Evolutionary conservation across 1,140 invertebrate species (phyloP), one percentile per base, ranked within the genome.

Genomic region (Trichonephila clavata): DNA sequence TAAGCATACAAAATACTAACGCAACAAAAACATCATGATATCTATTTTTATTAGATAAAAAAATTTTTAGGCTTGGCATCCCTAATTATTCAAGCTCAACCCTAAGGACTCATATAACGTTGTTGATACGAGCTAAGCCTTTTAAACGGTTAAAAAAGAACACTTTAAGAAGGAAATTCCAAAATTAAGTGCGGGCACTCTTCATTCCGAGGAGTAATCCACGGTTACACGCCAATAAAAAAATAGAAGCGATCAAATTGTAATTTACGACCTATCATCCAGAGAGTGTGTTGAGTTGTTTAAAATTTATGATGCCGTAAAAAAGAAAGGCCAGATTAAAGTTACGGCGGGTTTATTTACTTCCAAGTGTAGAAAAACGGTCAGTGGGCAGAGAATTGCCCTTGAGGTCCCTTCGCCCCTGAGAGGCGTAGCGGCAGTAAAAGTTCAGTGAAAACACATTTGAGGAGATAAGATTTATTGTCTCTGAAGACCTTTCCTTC

Each of bases 311-410:
- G 57, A 59, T 20, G 43, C 57, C 18, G 21, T 84, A 84, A 84
- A 24, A 27, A n/a, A 21, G 18, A 84, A 84, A 57, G 81, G n/a
- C 43, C 81, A n/a, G 21, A 84, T 84, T 81, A 57, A 84, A 84
- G 43, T 84, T n/a, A 24, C 10, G 27, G 20, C 1, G 14, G 24
- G 71, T 32, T 80, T 80, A 80, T 80, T 80, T 80, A 80, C 24
- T 32, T 80, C 57, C 16, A 18, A 84, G 81, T 24, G 50, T 21
- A 59, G 27, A 84, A 84, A 84, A 84, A 21, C 32, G 80, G 21
- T 39, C 8, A 84, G 18, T n/a, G 63, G 63, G n/a, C 63, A 65
- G n/a, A 21, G 21, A 65, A 65, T 65, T 24, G 63, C n/a, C n/a
- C 63, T n/a, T 65, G 4, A 50, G 50, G 63, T 65, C 21, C 10